These are phyloP conservation scores for Hexactinellida sp. DNA, from an alignment of 37 sponge, comb jelly and placozoan genomes.

Conservation along the genomic window DNA sequence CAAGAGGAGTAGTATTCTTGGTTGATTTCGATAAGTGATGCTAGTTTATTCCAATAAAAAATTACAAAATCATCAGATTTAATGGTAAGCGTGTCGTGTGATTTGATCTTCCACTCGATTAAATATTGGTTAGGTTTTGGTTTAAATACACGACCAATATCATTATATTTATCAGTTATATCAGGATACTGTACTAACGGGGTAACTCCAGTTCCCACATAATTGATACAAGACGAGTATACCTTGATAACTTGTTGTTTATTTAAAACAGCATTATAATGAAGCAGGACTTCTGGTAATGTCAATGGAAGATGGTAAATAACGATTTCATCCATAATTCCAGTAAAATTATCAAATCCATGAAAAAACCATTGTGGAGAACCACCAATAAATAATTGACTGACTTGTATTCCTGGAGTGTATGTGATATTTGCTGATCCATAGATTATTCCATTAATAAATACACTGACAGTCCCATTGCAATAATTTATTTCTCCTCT, in stretches of 20 bases:
- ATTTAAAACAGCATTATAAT: neutral
- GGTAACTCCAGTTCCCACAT: neutral
- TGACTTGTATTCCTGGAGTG: neutral
- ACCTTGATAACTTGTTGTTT: neutral
- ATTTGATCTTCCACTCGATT: neutral
- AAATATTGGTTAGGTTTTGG: neutral
- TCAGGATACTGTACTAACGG: neutral
- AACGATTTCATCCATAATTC: constrained; percentile 6
- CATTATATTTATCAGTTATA: neutral
- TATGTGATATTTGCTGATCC: neutral
- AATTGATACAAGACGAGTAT: neutral
- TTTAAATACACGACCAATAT: neutral
- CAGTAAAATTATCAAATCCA: neutral
- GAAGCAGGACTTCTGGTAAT: neutral
- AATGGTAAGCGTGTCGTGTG: neutral
- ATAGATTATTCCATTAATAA: neutral
- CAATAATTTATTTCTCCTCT: neutral
- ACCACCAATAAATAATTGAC: constrained; percentile 22
- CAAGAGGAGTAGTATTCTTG: neutral
- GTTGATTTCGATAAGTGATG: neutral
- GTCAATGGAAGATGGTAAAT: neutral
- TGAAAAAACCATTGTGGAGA: neutral
- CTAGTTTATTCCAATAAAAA: neutral
- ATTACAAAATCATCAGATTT: neutral
- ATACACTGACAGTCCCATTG: neutral